Evolutionary conservation across 2,888 invertebrate species (phyloP).

Genomic region (Bursaphelenchus okinawaensis): DNA sequence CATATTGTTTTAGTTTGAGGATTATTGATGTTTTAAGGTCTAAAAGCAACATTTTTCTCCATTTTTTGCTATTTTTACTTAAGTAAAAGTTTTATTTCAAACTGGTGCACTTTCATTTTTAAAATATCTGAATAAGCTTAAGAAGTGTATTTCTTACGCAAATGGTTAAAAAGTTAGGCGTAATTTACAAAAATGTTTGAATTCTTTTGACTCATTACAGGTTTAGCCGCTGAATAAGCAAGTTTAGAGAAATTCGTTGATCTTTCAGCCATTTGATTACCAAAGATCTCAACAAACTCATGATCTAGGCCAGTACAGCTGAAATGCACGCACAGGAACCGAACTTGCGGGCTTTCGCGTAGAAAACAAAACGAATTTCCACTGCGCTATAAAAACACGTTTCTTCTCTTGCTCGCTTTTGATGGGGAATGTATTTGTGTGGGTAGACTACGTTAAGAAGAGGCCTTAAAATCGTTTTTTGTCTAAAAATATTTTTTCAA

Average conservation of each 20-base stretch:
- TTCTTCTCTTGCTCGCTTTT: no score
- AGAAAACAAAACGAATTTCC: neutral
- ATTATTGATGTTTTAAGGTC: no score
- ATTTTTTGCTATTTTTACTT: no score
- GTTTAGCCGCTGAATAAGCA: slow-evolving; percentile 13
- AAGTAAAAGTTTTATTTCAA: no score
- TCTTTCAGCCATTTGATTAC: slow-evolving; percentile 1
- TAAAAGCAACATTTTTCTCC: no score
- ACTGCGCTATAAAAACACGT: neutral
- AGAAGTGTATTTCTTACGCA: neutral
- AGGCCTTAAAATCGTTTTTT: no score
- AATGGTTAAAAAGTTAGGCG: no score
- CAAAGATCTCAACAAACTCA: neutral
- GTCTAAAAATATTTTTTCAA: neutral
- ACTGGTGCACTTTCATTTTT: neutral
- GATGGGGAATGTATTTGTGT: no score
- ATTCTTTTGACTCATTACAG: neutral
- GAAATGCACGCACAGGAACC: neutral
- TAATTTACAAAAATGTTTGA: neutral
- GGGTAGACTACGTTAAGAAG: no score
- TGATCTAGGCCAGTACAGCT: neutral
- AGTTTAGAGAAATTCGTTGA: neutral
- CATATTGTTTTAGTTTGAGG: slow-evolving; percentile 3
- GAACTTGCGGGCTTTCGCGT: neutral
- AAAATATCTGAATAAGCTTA: no score